These are phyloP conservation scores for Graptemys geographica DNA, from an alignment of 2,797 vertebrate species.

Conservation along the genomic window DNA sequence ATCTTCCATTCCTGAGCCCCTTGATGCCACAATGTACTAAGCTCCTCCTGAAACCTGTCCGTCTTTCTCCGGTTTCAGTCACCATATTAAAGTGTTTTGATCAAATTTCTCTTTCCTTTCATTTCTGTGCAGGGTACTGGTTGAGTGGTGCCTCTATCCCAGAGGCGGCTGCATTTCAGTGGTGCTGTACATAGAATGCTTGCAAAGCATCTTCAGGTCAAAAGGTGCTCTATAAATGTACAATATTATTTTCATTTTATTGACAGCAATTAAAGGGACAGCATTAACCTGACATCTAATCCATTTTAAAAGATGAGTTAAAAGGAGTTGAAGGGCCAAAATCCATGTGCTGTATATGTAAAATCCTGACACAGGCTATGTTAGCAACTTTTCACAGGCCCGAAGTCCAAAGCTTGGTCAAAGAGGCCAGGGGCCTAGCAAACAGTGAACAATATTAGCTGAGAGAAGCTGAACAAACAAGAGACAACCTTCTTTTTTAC, in stretches of 20 bases:
- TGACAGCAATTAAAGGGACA: not conserved
- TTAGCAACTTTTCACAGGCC: too few species aligned
- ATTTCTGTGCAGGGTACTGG: not conserved
- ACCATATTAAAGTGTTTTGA: not conserved
- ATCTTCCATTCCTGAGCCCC: not conserved
- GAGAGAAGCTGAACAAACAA: too few species aligned
- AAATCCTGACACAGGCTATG: too few species aligned
- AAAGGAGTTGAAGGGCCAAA: not conserved
- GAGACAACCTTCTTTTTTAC: too few species aligned
- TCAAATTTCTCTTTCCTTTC: not conserved
- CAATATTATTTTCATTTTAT: not conserved
- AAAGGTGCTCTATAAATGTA: not conserved
- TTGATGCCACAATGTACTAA: not conserved
- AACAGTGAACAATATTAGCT: too few species aligned
- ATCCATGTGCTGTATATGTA: too few species aligned
- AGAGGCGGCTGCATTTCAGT: not conserved
- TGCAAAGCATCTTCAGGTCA: not conserved
- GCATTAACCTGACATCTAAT: not conserved
- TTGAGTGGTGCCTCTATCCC: not conserved
- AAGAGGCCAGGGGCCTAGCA: too few species aligned
- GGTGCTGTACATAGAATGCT: not conserved
- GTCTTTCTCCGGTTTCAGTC: not conserved
- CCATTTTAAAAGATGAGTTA: not conserved
- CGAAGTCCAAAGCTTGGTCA: too few species aligned
- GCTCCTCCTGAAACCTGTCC: not conserved